Evolutionary conservation across 2,888 invertebrate genomes (phyloP).

Genomic region (Nemotelus nigrinus): DNA sequence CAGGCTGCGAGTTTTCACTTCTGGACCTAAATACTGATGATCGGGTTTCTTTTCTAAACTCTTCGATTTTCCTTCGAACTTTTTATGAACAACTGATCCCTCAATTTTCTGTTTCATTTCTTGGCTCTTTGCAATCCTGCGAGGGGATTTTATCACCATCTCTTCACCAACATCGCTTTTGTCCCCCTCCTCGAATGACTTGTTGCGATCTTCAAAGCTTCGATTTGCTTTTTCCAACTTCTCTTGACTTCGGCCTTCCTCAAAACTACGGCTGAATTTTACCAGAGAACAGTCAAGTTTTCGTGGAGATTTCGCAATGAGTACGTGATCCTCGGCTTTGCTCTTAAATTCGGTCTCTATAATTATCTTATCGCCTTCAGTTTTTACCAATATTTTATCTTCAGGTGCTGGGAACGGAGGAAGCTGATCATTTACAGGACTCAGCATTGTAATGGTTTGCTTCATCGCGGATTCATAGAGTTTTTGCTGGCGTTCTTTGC

Average conservation of each 20-base stretch:
- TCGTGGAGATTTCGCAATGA: constrained; percentile 79
- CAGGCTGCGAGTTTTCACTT: constrained; percentile 76
- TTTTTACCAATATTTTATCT: constrained; percentile 77
- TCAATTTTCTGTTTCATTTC: constrained; percentile 73
- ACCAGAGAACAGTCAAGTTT: constrained; percentile 72
- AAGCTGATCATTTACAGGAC: constrained; percentile 77
- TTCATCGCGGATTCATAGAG: constrained; percentile 79
- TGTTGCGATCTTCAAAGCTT: constrained; percentile 73
- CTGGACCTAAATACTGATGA: constrained; percentile 69
- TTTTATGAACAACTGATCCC: constrained; percentile 72
- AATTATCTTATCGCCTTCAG: constrained; percentile 76
- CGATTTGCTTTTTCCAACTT: constrained; percentile 71
- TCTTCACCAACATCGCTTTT: constrained; percentile 67
- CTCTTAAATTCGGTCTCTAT: constrained; percentile 79
- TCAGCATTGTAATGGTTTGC: constrained; percentile 77
- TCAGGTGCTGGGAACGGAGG: constrained; percentile 78
- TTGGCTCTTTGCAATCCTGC: constrained; percentile 70
- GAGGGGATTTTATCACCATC: constrained; percentile 69
- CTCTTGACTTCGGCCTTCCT: constrained; percentile 69
- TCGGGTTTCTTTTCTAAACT: constrained; percentile 74
- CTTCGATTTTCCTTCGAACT: constrained; percentile 72
- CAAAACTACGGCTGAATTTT: constrained; percentile 73
- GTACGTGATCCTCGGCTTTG: constrained; percentile 79
- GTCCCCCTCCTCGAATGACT: constrained; percentile 72
- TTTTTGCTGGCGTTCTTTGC: constrained; percentile 79